Evolutionary conservation across 2,888 invertebrate species (phyloP).

Genomic region (Cerastoderma edule): DNA sequence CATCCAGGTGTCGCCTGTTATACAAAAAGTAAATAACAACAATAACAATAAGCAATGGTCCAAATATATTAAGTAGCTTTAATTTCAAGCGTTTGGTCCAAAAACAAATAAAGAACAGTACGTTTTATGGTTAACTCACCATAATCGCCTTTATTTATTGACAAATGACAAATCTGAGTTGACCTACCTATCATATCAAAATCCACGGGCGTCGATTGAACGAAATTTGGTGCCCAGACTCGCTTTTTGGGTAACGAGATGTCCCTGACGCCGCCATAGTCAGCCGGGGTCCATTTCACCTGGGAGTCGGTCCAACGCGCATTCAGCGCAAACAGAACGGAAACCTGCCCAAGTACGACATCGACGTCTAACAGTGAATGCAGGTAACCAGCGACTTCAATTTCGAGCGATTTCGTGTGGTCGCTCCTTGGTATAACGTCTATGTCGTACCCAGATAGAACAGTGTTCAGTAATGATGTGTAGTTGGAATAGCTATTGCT

Average conservation of each 20-base stretch:
- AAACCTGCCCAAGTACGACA: slow-evolving; percentile 22
- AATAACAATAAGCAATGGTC: no score
- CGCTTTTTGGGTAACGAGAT: slow-evolving; percentile 6
- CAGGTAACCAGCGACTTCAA: slow-evolving; percentile 17
- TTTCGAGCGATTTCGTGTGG: slow-evolving; percentile 22
- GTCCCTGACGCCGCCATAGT: slow-evolving; percentile 24
- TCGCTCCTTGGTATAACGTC: slow-evolving; percentile 23
- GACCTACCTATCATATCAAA: slow-evolving; percentile 15
- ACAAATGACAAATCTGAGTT: background rate
- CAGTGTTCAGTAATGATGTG: background rate
- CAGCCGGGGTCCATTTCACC: slow-evolving; percentile 21
- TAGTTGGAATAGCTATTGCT: background rate
- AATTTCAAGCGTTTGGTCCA: no score
- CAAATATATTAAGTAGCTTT: no score
- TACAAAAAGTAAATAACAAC: background rate
- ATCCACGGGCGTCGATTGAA: slow-evolving; percentile 10
- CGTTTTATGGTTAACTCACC: no score
- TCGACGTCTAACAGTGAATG: slow-evolving; percentile 32
- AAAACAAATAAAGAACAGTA: no score
- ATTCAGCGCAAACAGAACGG: background rate
- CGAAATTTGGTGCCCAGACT: slow-evolving; percentile 32
- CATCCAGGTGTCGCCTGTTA: slow-evolving; percentile 17
- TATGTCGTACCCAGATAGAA: background rate
- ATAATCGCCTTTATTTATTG: background rate
- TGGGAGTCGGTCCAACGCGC: slow-evolving; percentile 28